A percentile compares a stretch with the other conserved stretches of the same genome.
phyloP scores from a whole-genome alignment of 2,113 vertebrate genomes.

The Narcine bancroftii region DNA sequence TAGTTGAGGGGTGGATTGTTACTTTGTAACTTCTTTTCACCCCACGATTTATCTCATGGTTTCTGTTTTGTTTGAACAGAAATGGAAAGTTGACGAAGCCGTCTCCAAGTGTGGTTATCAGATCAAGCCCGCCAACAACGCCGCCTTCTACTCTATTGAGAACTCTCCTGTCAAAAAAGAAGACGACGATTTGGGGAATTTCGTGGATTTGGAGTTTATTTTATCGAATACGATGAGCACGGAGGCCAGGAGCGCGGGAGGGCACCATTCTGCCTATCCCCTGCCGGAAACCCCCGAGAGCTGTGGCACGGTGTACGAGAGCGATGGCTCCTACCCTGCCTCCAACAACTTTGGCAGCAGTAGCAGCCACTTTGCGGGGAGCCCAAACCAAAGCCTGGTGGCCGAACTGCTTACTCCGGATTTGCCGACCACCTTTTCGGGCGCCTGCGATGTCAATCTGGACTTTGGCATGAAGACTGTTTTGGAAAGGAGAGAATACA shows the following conservation, averaged over 20 bases:
- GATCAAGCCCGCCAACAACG: slow-evolving; percentile 50
- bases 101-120: slow-evolving; percentile 41
- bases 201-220: slow-evolving; percentile 83
- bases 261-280: slow-evolving; percentile 56
- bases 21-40: background rate
- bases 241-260: slow-evolving; percentile 42
- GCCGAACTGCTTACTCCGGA: slow-evolving; percentile 75
- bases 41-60: background rate
- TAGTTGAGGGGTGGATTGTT: background rate
- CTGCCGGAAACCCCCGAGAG: slow-evolving; percentile 82
- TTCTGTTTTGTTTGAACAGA: slow-evolving; percentile 40
- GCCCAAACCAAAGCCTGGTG: slow-evolving; percentile 67
- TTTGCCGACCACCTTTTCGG: slow-evolving; percentile 46
- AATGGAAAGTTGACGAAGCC: slow-evolving; percentile 49
- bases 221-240: slow-evolving; percentile 65
- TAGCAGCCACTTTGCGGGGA: slow-evolving; percentile 47
- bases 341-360: slow-evolving; percentile 46
- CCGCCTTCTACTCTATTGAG: slow-evolving; percentile 61
- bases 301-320: slow-evolving; percentile 63
- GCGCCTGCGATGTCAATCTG: slow-evolving; percentile 45
- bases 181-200: slow-evolving; percentile 75
- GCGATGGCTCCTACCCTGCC: slow-evolving; percentile 57
- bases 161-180: slow-evolving; percentile 56
- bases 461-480: slow-evolving; percentile 47
- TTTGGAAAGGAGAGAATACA: slow-evolving; percentile 61